Evolutionary conservation across 2,797 vertebrate species (phyloP), one percentile per base, ranked within the genome.

Genomic region (Pangasius macronema): DNA sequence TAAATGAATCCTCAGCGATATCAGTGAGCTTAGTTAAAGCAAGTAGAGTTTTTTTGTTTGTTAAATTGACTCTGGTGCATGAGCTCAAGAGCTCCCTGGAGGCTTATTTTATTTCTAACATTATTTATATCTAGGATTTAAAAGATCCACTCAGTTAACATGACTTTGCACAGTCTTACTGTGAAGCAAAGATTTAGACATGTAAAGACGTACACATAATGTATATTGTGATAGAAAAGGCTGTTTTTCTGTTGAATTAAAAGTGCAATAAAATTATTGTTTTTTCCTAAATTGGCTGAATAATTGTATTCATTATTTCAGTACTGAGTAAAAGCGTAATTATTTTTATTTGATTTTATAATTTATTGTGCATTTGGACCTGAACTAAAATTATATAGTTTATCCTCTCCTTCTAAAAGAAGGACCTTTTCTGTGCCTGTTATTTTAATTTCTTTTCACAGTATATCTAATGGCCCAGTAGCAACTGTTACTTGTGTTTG

Each of bases 401-500:
- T 39, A 8, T 39, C 70, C 22, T 51, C 24, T 49, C 27, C 16
- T n/a, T 77, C 14, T 30, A 7, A 53, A 77, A 77, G 14, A 9
- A 30, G 51, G 30, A 1, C 53, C n/a, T 1, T 61, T 61, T 81
- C 11, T 61, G 36, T 27, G 36, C 11, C 36, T 27, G 36, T 61
- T 63, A 3, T 42, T 61, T 82, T 3, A 16, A 61, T 42, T 61
- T 24, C 33, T 76, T 81, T 63, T 1, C 57, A 9, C 13, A 36
- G 36, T 81, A 42, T 16, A 63, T n/a, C 2, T 42, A 16, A 24
- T 59, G 33, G 55, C 55, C 55, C 27, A 84, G 55, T 76, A 85
- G 1, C 36, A 5, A 72, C 51, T 86, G 24, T 65, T 86, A 4
- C 24, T 83, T 90, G 13, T 83, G 59, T 95, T 96, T 18, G 3